Evolutionary conservation across 2,797 vertebrate species (phyloP), one percentile per base, ranked within the genome.

Genomic region (Anableps anableps): DNA sequence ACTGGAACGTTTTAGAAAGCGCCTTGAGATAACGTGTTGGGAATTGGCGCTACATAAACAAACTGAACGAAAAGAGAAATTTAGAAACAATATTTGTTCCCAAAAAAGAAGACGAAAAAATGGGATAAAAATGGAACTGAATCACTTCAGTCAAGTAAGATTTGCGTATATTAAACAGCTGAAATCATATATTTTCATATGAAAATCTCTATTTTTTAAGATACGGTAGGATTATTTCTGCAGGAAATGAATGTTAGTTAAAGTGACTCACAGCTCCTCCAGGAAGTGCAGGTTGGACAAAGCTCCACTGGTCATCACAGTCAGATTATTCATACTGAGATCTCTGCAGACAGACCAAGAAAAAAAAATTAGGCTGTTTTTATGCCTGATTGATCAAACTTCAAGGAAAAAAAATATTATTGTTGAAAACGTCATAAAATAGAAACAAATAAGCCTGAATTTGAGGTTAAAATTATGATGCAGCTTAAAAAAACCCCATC

Each of bases 261-360:
- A 41, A 41, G 77, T 79, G 94, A 97, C 98, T 97, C 94, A 99
- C 98, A 99, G 92, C 92, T 98, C 98, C 94, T 98, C 97, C 84
- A 99, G 96, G 94, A 98, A 97, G 92, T 97, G 96, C 73, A 98
- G 96, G 80, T 93, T 95, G 92, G 95, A 93, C 85, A 97, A 92
- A 38, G 94, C 94, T 80, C 94, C 95, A 41, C 90, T 92, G 88
- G 96, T 89, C 91, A 98, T 88, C 88, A 93, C 94, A 60, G 96
- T 97, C 87, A 99, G 96, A 94, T 98, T 98, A 94, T 99, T 99
- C 98, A 99, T 99, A 85, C 98, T 98, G 91, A 98, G 96, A 91
- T 98, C 98, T 47, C 98, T 98, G 95, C 75, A 90, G 93, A 93
- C 70, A 94, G 76, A 95, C 60, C 9, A 64, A 64, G 3, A 62